phyloP scores from a whole-genome alignment of 2,888 invertebrate genomes.

The Tinea semifulvella region DNA sequence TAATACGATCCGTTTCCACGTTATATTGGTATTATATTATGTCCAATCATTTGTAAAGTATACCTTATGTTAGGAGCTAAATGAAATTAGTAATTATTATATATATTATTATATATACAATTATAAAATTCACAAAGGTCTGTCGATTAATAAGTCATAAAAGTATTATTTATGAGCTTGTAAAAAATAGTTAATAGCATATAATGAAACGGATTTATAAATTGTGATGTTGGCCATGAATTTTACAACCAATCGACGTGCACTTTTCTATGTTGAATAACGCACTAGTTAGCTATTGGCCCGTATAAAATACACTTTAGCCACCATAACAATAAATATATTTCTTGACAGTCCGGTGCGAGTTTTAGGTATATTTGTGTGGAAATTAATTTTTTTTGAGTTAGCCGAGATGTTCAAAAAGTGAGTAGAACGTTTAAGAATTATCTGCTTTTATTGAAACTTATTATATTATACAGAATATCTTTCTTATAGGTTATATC shows the following conservation, averaged over 20 bases:
- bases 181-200: not conserved
- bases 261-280: not conserved
- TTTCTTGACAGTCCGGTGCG: not conserved
- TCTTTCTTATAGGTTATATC: not conserved
- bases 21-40: no score
- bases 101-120: no score
- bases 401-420: conserved; percentile 53
- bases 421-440: conserved; percentile 38
- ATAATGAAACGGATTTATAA: not conserved
- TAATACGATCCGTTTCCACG: no score
- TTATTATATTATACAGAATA: not conserved
- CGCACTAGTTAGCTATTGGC: no score
- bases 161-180: no score
- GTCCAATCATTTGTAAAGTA: no score
- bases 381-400: not conserved
- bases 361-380: not conserved
- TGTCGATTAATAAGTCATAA: no score
- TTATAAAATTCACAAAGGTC: no score
- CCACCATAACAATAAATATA: not conserved
- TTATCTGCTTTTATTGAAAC: not conserved
- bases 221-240: not conserved
- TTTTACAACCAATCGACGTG: not conserved
- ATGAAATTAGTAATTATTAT: no score
- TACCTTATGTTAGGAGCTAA: no score
- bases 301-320: no score